Percentiles rank a stretch among this genome's conserved stretches.
These are phyloP conservation scores for Brachyopa scutellaris DNA, from an alignment of 2,888 invertebrate species.

Conservation along the genomic window DNA sequence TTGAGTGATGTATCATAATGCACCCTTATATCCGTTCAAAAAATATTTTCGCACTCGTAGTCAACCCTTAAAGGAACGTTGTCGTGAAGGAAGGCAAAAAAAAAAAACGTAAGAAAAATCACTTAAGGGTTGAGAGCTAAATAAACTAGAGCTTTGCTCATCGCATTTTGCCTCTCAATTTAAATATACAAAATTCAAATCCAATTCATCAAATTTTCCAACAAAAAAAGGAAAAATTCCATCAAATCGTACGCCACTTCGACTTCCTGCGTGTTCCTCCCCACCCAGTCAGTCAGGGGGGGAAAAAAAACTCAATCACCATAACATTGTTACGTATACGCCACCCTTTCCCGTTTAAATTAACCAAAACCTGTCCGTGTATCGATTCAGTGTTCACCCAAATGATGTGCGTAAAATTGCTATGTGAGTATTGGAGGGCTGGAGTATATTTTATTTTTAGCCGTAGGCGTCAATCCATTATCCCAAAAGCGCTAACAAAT, in stretches of 20 bases:
- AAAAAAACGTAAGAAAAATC: not conserved
- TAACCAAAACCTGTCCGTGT: not conserved
- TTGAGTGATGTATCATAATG: no score
- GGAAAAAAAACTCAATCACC: conserved; percentile 26
- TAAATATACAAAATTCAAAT: conserved; percentile 28
- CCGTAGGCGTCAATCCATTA: conserved; percentile 19
- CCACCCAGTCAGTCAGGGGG: no score
- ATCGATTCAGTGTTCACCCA: conserved; percentile 20
- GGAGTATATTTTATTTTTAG: not conserved
- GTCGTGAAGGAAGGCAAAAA: no score
- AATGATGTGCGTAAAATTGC: conserved; percentile 10
- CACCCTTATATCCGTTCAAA: no score
- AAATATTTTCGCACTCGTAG: no score
- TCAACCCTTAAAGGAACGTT: no score
- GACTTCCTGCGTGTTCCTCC: no score
- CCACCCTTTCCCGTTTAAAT: conserved; percentile 17
- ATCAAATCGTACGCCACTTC: conserved; percentile 24
- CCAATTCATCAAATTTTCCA: conserved; percentile 17
- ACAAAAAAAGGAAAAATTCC: not conserved
- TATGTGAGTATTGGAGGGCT: not conserved
- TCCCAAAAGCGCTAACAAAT: no score
- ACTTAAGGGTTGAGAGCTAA: conserved; percentile 2
- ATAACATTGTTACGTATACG: conserved; percentile 29
- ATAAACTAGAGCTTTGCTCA: not conserved
- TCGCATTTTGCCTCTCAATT: not conserved